Base-by-base conservation (phyloP, 2,113 vertebrate genomes). In the Eublepharis macularius region DNA sequence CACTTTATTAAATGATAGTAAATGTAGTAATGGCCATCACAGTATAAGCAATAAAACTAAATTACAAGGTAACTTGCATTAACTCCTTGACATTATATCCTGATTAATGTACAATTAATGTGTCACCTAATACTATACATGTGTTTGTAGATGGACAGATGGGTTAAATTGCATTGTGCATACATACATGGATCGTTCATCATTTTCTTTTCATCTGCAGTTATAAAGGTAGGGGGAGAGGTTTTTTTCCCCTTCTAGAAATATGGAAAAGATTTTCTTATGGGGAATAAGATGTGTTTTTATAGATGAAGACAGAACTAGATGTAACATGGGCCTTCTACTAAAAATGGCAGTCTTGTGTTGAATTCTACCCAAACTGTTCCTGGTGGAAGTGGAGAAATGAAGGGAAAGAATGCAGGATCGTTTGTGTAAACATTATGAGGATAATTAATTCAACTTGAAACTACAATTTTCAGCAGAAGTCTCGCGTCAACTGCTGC, bases 91-190 rank as follows among this genome's bases (percentile, higher is more conserved):
- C 87, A 93, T 91, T 94, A 87, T 94, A 85, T 88, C 89, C 92
- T 94, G 93, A 94, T 90, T 90, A 93, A 95, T 89, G 93, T 81
- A 92, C 94, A 93, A 94, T 95, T 92, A 94, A 92, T 89, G 92
- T 91, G 87, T 94, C 92, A 80, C 78, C 83, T 76, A 82, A 82
- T 74, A 84, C 85, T 85, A 54, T 2, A 74, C 90, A 63, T 63
- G 87, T 90, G 89, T 93, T 93, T 86, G 82, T 84, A 88, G 91
- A 89, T 88, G 89, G 82, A 86, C 89, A 90, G 90, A 92, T 90
- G 92, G 88, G 88, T 92, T 91, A 89, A n/a, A 5, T 80, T 73
- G 17, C 1, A 2, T 88, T 84, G 91, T 54, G 0, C 49, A 47
- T 80, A 90, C 83, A 87, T 79, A 76, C 66, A 19, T 57, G 84